Evolutionary conservation across 2,888 invertebrate genomes (phyloP), one percentile per base, ranked within the genome.

Genomic region (Eugnorisma glareosa): DNA sequence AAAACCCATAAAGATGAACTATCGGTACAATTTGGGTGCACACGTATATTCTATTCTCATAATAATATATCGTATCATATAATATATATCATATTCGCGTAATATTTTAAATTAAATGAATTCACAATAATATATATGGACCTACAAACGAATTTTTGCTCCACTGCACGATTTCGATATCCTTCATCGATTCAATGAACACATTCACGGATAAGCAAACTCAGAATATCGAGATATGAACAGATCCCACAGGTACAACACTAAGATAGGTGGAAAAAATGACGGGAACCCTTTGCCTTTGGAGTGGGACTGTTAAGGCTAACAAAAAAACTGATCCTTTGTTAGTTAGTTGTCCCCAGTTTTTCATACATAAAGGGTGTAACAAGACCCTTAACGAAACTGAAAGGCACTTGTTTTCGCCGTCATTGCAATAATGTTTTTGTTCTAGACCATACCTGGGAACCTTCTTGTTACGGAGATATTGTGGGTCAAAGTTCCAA

Each of bases 101-200:
- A n/a, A n/a, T 15, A 57, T 28, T 28, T 28, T 57, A 57, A 59
- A 40, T 64, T 15, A n/a, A 37, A 37, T n/a, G 21, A 31, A 67
- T 73, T 54, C 48, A 37, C 64, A 66, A 48, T 63, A 48, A 15
- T 77, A 67, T 35, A 15, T n/a, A n/a, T n/a, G n/a, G n/a, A n/a
- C 8, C 7, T 40, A 15, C 43, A 59, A 61, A 67, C 43, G 72
- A 59, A 67, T 31, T 0, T 59, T 51, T 73, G 40, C 54, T 64
- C 51, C 37, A 63, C 21, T 67, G 67, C 66, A 45, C 79, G 11
- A 61, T 37, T 51, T 31, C 31, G 66, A 67, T 72, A 18, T 51
- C 59, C 51, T 59, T 80, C 45, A 1, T 40, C 54, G 31, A 54
- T 70, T 18, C 59, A 81, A 61, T 67, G 69, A 81, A 67, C 75